Percentiles rank a stretch among this genome's conserved stretches.
Conservation (phyloP, 2,888 invertebrate species). For the Bibio marci region DNA sequence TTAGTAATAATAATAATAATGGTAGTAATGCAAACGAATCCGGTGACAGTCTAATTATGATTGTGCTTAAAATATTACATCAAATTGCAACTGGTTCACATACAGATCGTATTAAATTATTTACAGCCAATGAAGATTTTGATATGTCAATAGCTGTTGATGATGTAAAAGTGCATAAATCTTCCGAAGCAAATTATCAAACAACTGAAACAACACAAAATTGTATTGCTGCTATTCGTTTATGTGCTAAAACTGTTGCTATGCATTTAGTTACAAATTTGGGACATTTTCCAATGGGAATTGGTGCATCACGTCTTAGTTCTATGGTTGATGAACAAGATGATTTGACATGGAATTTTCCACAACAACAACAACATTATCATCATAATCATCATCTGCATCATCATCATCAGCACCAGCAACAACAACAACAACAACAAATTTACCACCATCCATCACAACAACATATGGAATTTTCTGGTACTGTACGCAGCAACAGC, state of each 20-base stretch:
- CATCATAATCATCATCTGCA: no score
- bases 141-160: conserved; percentile 26
- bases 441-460: no score
- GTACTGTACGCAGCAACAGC: conserved; percentile 3
- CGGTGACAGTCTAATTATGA: conserved; percentile 36
- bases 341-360: conserved; percentile 36
- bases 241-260: conserved; percentile 39
- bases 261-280: conserved; percentile 81
- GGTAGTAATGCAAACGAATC: conserved; percentile 22
- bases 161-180: conserved; percentile 16
- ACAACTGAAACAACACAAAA: conserved; percentile 30
- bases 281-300: conserved; percentile 87
- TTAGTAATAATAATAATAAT: conserved; percentile 22
- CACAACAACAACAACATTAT: not conserved
- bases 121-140: conserved; percentile 27
- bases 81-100: conserved; percentile 24
- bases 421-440: no score
- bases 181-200: conserved; percentile 21
- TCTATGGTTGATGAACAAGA: conserved; percentile 86
- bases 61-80: conserved; percentile 50
- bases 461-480: not conserved
- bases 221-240: conserved; percentile 37
- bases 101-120: conserved; percentile 21
- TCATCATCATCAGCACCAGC: no score
- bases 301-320: conserved; percentile 73